phyloP scores from a whole-genome alignment of 64 coral and sea anemone species.

The Montipora efflorescens region DNA sequence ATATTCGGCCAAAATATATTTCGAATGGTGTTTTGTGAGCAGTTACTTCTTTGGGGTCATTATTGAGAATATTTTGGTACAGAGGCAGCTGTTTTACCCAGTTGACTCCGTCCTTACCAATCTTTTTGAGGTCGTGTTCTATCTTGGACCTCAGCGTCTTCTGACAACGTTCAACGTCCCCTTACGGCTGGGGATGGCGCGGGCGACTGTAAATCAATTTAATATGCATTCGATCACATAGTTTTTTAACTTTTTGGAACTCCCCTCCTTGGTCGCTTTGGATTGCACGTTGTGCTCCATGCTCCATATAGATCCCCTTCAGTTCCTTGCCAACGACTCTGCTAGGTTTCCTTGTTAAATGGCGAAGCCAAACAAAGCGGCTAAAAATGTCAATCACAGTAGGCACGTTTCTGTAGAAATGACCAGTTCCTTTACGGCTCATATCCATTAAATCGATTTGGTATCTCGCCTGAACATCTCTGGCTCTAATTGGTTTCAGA shows the following conservation, averaged over 20 bases:
- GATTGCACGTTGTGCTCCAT: too few species aligned
- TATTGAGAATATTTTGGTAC: slow-evolving; percentile 64
- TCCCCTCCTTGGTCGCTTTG: slow-evolving; percentile 7
- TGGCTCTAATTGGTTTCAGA: slow-evolving; percentile 43
- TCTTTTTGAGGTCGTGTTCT: slow-evolving; percentile 46
- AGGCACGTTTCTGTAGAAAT: slow-evolving; percentile 24
- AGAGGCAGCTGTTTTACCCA: slow-evolving; percentile 64
- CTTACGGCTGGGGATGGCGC: slow-evolving; percentile 15
- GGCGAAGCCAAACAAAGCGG: slow-evolving; percentile 55
- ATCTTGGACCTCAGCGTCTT: slow-evolving; percentile 43
- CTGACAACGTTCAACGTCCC: slow-evolving; percentile 66
- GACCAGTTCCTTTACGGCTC: slow-evolving; percentile 27
- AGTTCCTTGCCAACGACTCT: slow-evolving; percentile 7
- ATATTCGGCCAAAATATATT: slow-evolving; percentile 51
- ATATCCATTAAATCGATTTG: slow-evolving; percentile 75
- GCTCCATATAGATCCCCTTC: slow-evolving; percentile 20
- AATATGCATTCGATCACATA: slow-evolving; percentile 26
- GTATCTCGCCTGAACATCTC: slow-evolving; percentile 54
- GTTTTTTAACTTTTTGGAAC: slow-evolving; percentile 29
- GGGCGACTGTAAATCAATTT: slow-evolving; percentile 30
- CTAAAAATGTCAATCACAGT: slow-evolving; percentile 58
- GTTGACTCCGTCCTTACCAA: slow-evolving; percentile 46
- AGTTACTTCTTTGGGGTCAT: slow-evolving; percentile 57
- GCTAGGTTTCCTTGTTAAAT: slow-evolving; percentile 22
- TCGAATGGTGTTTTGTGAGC: slow-evolving; percentile 53